Evolutionary conservation across 2,797 vertebrate genomes (phyloP), one percentile per base, ranked within the genome.

Genomic region (Melanotaenia boesemani): DNA sequence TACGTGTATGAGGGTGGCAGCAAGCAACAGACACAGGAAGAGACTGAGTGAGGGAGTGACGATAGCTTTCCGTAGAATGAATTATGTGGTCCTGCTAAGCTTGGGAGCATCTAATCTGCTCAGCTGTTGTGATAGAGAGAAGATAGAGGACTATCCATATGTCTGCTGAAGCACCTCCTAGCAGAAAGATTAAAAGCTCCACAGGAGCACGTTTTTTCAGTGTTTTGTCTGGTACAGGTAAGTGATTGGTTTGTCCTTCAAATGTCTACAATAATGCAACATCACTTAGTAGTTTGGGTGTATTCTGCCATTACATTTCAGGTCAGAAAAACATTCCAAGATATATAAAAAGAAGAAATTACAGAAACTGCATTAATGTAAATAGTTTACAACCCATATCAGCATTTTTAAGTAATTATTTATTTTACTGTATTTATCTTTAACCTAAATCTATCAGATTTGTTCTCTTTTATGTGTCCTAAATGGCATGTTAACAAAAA

Each of bases 1-100:
- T 65, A 24, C 60, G 67, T 76, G 81, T 65, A 41, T 22, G 63
- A 55, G 63, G 28, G 46, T 63, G 60, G 12, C 52, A 77, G 61
- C 22, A 16, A 57, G 63, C 66, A 72, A 77, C 63, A 54, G 66
- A 71, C 65, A 65, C 52, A 56, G 58, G 54, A 30, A 54, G 70
- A 46, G 89, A 90, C 79, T 80, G 74, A 86, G 77, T 85, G 83
- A 89, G 73, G 84, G 86, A 90, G 68, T 91, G 91, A 91, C 88
- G 86, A 28, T 73, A 63, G 80, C 83, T 86, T 86, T 84, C 72
- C 41, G 68, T 71, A 60, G 65, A 79, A 86, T 92, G 84, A 92
- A 83, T 83, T 69, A 89, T 88, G 82, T 77, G 65, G 58, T 74
- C 48, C 70, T 79, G 66, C 67, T 55, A 82, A 75, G 72, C 71